Evolutionary conservation across 2,888 invertebrate genomes (phyloP).

Genomic region (Yponomeuta cagnagella): DNA sequence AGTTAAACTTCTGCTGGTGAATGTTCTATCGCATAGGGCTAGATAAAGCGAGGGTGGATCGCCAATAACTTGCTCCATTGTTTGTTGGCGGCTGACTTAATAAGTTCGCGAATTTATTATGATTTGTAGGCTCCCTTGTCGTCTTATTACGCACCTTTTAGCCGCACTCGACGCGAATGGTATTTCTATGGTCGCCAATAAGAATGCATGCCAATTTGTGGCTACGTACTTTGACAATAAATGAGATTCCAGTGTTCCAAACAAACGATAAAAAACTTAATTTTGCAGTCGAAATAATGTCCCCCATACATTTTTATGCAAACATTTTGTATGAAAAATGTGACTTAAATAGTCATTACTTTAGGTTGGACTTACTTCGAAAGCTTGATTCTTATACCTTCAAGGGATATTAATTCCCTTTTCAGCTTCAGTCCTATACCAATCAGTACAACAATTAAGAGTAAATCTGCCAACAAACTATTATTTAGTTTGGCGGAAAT

Average conservation of each 20-base stretch:
- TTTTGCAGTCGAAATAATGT: too few species aligned
- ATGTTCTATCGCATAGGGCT: constrained; percentile 24
- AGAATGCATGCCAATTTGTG: constrained; percentile 8
- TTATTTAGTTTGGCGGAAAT: too few species aligned
- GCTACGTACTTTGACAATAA: background rate
- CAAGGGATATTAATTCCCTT: too few species aligned
- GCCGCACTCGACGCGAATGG: constrained; percentile 42
- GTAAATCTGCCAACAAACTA: too few species aligned
- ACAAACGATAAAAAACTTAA: too few species aligned
- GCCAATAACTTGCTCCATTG: constrained; percentile 71
- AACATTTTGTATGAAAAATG: too few species aligned
- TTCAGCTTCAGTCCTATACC: too few species aligned
- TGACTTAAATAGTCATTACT: too few species aligned
- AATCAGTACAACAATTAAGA: too few species aligned
- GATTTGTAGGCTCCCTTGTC: constrained; percentile 66
- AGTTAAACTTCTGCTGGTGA: background rate
- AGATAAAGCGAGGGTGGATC: constrained; percentile 68
- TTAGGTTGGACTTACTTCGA: too few species aligned
- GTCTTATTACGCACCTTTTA: constrained; percentile 63
- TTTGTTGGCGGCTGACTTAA: constrained; percentile 72
- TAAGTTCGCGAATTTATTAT: constrained; percentile 73
- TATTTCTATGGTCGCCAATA: constrained; percentile 23
- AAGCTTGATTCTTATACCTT: too few species aligned
- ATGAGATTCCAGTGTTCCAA: background rate
- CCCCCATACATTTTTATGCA: too few species aligned